Evolutionary conservation across 1,140 invertebrate genomes (phyloP).

Genomic region (Drosophila saltans): DNA sequence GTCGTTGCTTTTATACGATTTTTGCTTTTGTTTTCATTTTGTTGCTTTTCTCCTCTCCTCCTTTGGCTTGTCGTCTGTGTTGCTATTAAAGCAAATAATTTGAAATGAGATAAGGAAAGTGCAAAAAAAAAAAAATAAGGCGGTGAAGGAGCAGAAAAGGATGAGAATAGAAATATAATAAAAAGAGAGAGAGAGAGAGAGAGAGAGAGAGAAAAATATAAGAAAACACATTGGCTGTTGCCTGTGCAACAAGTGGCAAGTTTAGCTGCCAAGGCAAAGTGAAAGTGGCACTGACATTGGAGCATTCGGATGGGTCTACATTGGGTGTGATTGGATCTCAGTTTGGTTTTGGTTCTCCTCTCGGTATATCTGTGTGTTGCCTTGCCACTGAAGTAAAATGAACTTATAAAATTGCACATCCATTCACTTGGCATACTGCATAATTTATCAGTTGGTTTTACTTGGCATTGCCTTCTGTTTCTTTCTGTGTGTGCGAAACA

Average conservation of each 20-base stretch:
- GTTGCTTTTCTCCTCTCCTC: neutral
- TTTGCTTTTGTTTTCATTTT: constrained; percentile 24
- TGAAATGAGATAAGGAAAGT: constrained; percentile 71
- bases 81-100: constrained; percentile 78
- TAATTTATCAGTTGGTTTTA: constrained; percentile 67
- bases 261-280: constrained; percentile 67
- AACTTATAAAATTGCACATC: constrained; percentile 67
- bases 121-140: neutral
- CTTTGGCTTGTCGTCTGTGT: constrained; percentile 35
- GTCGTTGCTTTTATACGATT: constrained; percentile 35
- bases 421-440: constrained; percentile 52
- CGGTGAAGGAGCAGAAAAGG: neutral
- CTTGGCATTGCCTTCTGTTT: neutral
- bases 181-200: neutral
- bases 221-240: constrained; percentile 28
- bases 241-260: constrained; percentile 74
- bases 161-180: constrained; percentile 19
- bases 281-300: constrained; percentile 52
- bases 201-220: no score
- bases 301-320: neutral
- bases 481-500: constrained; percentile 23
- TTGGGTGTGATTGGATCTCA: neutral
- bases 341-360: neutral
- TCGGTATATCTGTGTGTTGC: neutral
- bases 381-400: constrained; percentile 41